Evolutionary conservation across 2,797 vertebrate genomes (phyloP), one percentile per base, ranked within the genome.

Genomic region (Gambusia yucatana): DNA sequence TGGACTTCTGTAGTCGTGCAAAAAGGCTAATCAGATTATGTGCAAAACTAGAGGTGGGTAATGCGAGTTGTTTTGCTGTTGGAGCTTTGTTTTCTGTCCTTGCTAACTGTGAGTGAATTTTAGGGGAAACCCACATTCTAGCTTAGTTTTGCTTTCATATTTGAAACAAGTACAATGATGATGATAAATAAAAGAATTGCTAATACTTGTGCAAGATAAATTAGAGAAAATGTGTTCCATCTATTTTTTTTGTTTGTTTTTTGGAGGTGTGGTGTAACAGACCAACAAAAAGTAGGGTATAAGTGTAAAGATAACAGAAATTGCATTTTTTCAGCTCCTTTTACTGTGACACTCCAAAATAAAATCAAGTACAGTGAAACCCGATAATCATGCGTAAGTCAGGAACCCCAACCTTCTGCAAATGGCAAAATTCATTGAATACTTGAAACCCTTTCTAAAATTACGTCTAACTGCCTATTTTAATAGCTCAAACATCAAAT

Each of bases 121-220:
- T 4, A 13, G 59, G 33, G 25, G 61, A 52, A 69, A 77, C 9
- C 41, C 70, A 71, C 9, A 0, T 2, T 72, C 2, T 22, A 0
- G 20, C 57, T 73, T 33, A 2, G 1, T 77, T 75, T 85, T 30
- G 72, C 25, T 79, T 82, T 87, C 33, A 10, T 22, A 25, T 75
- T 80, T 46, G 8, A 44, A 41, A n/a, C 13, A 6, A 52, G 14
- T 25, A 39, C 20, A 75, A 28, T 4, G 7, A 28, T 17, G 8
- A 20, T 55, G 25, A 55, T 9, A 55, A 55, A n/a, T 55, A 10
- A 11, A 55, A 4, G 3, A n/a, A 25, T 55, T 55, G 9, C 8
- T 10, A 55, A n/a, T 55, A 55, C 50, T 55, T 55, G 9, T 10
- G 50, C 22, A 55, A 55, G 25, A n/a, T 10, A 55, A 55, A n/a